Conservation (phyloP, 2,888 invertebrate genomes). For the Apamea monoglypha region DNA sequence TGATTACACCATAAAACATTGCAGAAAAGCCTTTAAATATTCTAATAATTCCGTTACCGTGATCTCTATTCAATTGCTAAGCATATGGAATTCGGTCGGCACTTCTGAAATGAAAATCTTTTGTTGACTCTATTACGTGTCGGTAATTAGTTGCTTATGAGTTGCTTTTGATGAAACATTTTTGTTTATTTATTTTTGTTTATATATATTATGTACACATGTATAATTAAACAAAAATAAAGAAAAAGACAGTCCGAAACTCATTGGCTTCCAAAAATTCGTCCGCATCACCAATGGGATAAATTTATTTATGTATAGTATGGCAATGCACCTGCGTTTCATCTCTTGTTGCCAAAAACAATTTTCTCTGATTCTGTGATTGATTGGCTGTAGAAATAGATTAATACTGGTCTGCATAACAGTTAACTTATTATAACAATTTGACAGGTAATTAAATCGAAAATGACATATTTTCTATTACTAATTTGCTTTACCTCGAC, state of each 20-base stretch:
- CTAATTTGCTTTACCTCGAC: no score
- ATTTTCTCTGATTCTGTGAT: neutral
- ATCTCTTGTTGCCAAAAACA: neutral
- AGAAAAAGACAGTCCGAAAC: no score
- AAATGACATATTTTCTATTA: no score
- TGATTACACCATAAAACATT: constrained; percentile 49
- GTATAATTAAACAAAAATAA: no score
- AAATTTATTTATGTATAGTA: no score
- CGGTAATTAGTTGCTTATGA: constrained; percentile 31
- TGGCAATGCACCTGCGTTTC: neutral
- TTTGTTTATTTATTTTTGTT: neutral
- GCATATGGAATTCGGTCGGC: constrained; percentile 67
- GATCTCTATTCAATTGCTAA: constrained; percentile 68
- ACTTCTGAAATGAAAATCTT: constrained; percentile 71
- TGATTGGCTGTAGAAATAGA: no score
- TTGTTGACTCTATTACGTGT: constrained; percentile 63
- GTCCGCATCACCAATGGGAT: no score
- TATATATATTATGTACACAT: no score
- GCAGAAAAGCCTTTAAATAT: constrained; percentile 41
- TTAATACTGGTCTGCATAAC: no score
- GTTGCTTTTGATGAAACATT: neutral
- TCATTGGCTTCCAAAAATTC: no score
- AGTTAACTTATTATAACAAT: no score
- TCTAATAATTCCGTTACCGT: constrained; percentile 44
- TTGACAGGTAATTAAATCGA: no score